These are phyloP conservation scores for Metopolophium dirhodum DNA, from an alignment of 1,140 invertebrate species.

Conservation along the genomic window DNA sequence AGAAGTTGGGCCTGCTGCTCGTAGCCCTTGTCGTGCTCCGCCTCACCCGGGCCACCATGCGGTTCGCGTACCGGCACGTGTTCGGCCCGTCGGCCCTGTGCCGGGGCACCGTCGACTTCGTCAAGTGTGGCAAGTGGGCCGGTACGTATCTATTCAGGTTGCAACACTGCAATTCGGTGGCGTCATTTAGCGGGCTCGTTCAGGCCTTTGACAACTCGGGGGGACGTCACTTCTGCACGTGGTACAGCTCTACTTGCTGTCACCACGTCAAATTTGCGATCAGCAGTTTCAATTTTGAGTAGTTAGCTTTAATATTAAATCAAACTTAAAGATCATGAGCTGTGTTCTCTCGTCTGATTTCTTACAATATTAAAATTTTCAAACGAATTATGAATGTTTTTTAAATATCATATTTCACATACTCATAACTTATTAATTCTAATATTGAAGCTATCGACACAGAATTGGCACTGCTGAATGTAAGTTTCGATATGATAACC, in stretches of 20 bases:
- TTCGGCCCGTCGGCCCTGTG: slow-evolving; percentile 18
- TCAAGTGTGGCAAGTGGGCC: slow-evolving; percentile 42
- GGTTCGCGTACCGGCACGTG: neutral
- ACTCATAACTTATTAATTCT: neutral
- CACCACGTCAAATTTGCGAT: too few species aligned
- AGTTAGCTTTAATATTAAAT: too few species aligned
- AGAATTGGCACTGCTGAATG: neutral
- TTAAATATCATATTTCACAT: too few species aligned
- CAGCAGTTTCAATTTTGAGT: too few species aligned
- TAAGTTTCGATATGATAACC: too few species aligned
- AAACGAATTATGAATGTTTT: neutral
- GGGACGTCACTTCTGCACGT: too few species aligned
- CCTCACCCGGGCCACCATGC: slow-evolving; percentile 19
- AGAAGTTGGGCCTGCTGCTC: slow-evolving; percentile 18
- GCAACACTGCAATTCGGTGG: neutral
- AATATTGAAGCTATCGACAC: neutral
- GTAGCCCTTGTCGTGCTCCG: slow-evolving; percentile 31
- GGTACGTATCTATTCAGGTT: slow-evolving; percentile 3
- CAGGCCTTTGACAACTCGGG: too few species aligned
- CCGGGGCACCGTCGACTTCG: neutral
- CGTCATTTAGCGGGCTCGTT: neutral
- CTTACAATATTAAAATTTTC: neutral
- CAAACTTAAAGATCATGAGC: too few species aligned
- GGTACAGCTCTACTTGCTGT: too few species aligned
- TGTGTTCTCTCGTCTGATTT: too few species aligned